phyloP scores from a whole-genome alignment of 2,888 invertebrate genomes.

The Brachyptera putata region DNA sequence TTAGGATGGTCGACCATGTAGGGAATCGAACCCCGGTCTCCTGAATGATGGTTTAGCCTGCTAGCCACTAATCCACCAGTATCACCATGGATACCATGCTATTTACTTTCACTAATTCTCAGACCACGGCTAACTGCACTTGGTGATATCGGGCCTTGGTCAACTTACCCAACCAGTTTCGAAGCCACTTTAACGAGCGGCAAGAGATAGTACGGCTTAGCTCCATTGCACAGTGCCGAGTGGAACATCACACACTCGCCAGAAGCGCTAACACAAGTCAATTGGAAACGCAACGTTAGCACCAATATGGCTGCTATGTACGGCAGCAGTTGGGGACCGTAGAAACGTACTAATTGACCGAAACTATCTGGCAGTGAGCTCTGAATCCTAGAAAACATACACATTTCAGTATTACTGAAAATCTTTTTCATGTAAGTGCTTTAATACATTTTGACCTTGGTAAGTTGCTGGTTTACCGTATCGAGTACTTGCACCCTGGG shows the following conservation, averaged over 20 bases:
- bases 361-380: slow-evolving; percentile 56
- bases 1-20: too few species aligned
- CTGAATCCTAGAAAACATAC: slow-evolving; percentile 55
- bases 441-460: too few species aligned
- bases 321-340: slow-evolving; percentile 59
- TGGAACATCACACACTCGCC: slow-evolving; percentile 51
- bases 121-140: too few species aligned
- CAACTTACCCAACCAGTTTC: slow-evolving; percentile 48
- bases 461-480: too few species aligned
- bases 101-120: too few species aligned
- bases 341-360: slow-evolving; percentile 62
- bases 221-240: slow-evolving; percentile 55
- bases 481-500: slow-evolving; percentile 64
- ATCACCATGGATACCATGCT: too few species aligned
- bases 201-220: slow-evolving; percentile 55
- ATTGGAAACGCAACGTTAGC: slow-evolving; percentile 55
- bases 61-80: too few species aligned
- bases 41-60: too few species aligned
- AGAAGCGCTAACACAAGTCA: slow-evolving; percentile 42
- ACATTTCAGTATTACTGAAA: background rate
- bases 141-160: too few species aligned
- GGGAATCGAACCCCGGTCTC: too few species aligned
- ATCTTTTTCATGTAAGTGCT: background rate
- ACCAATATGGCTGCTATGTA: slow-evolving; percentile 63
- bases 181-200: slow-evolving; percentile 50